Evolutionary conservation across 2,888 invertebrate species (phyloP).

Genomic region (Apodemia mormo): DNA sequence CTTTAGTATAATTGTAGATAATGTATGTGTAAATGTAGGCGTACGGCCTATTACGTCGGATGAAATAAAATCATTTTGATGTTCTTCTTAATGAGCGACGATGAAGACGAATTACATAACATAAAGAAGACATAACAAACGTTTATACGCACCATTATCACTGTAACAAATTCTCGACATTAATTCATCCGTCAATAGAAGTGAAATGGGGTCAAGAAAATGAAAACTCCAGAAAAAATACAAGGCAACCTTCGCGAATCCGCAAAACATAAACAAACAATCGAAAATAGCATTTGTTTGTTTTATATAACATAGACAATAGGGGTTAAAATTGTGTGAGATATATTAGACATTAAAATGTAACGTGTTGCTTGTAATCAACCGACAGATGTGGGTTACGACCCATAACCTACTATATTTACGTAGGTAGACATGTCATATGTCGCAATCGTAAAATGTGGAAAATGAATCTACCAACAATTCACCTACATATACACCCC

Average conservation of each 20-base stretch:
- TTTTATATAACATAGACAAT: constrained; percentile 39
- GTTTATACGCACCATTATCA: constrained; percentile 27
- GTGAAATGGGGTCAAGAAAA: constrained; percentile 74
- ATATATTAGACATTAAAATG: constrained; percentile 34
- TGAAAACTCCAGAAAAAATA: constrained; percentile 63
- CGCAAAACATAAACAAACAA: constrained; percentile 37
- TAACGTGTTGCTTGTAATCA: constrained; percentile 48
- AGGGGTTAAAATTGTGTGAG: constrained; percentile 46
- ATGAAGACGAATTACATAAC: constrained; percentile 10
- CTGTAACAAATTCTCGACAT: constrained; percentile 48
- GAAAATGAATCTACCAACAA: no score
- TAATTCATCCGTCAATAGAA: constrained; percentile 68
- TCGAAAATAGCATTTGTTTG: constrained; percentile 28
- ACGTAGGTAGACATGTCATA: not conserved
- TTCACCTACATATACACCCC: no score
- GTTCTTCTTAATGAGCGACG: not conserved
- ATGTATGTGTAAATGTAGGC: no score
- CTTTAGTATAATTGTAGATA: no score
- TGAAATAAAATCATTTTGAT: not conserved
- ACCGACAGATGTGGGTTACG: constrained; percentile 59
- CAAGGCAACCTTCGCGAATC: constrained; percentile 53
- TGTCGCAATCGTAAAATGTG: no score
- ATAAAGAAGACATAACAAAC: constrained; percentile 26
- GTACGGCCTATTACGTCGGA: not conserved
- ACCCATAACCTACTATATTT: not conserved